phyloP scores from a whole-genome alignment of 2,888 invertebrate species.

The Mythimna pallens region DNA sequence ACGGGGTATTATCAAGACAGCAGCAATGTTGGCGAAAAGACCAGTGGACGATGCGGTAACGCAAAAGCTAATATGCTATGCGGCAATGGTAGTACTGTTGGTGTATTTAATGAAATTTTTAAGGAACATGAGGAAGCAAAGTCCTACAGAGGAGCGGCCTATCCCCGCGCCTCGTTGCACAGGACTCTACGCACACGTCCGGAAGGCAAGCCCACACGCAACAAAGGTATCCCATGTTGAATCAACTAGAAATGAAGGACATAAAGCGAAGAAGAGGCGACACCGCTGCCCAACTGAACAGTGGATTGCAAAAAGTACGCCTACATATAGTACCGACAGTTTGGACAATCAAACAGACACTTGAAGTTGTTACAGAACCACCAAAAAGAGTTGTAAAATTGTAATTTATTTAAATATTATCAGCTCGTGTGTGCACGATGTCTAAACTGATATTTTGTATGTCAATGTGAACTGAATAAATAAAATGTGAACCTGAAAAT shows the following conservation, averaged over 20 bases:
- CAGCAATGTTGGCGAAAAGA: slow-evolving; percentile 74
- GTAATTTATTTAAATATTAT: neutral
- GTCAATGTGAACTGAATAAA: slow-evolving; percentile 41
- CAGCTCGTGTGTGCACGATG: slow-evolving; percentile 14
- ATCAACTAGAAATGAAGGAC: slow-evolving; percentile 35
- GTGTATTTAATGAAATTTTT: slow-evolving; percentile 71
- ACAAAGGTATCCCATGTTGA: slow-evolving; percentile 36
- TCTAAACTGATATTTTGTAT: slow-evolving; percentile 19
- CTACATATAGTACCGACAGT: slow-evolving; percentile 50
- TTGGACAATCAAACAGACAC: slow-evolving; percentile 49
- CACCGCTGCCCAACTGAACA: slow-evolving; percentile 69
- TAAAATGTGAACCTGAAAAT: slow-evolving; percentile 43
- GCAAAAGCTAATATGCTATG: slow-evolving; percentile 70
- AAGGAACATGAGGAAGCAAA: slow-evolving; percentile 52
- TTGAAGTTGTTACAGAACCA: slow-evolving; percentile 12
- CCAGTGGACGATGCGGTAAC: slow-evolving; percentile 64
- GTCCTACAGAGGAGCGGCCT: neutral
- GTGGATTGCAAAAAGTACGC: slow-evolving; percentile 65
- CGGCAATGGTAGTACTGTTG: slow-evolving; percentile 67
- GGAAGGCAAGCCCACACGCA: slow-evolving; percentile 17
- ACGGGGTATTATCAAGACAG: slow-evolving; percentile 3
- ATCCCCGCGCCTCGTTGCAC: neutral
- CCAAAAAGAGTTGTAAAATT: slow-evolving; percentile 2
- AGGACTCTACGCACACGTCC: neutral
- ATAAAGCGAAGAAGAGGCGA: slow-evolving; percentile 66